These are phyloP conservation scores for Cyanoderma ruficeps DNA, from an alignment of 2,113 vertebrate genomes.

Conservation along the genomic window DNA sequence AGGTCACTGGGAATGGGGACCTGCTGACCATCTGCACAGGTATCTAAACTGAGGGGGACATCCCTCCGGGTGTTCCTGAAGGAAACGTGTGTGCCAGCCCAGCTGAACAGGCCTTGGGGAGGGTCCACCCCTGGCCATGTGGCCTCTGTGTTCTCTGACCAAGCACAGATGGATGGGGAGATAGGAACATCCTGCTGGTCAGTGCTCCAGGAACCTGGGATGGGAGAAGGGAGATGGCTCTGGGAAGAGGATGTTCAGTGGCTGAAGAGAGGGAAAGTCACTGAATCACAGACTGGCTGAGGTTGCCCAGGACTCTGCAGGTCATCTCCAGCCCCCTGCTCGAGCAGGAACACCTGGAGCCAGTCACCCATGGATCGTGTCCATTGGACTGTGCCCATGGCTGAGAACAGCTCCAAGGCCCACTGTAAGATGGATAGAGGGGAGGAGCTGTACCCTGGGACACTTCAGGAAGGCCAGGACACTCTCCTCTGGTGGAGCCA, in stretches of 20 bases:
- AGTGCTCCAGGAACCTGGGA: background rate
- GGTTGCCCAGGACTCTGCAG: background rate
- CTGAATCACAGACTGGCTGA: background rate
- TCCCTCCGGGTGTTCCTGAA: background rate
- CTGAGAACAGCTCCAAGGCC: background rate
- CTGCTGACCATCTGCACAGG: background rate
- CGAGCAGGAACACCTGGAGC: background rate
- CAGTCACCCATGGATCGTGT: rapidly evolving
- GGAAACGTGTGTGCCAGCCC: background rate
- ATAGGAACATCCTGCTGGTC: background rate
- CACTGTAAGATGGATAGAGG: background rate
- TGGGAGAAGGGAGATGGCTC: background rate
- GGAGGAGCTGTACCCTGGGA: background rate
- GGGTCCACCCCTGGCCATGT: background rate
- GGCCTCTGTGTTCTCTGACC: background rate
- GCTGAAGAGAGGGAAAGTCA: background rate
- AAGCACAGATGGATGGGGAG: background rate
- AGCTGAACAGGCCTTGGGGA: background rate
- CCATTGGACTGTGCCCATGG: background rate
- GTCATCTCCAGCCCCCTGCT: background rate
- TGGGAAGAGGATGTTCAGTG: background rate
- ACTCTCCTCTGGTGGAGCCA: background rate
- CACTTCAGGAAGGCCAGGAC: background rate
- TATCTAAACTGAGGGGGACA: background rate
- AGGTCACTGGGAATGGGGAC: background rate